Evolutionary conservation across 1,140 invertebrate genomes (phyloP), one percentile per base, ranked within the genome.

Genomic region (Ephestia elutella): DNA sequence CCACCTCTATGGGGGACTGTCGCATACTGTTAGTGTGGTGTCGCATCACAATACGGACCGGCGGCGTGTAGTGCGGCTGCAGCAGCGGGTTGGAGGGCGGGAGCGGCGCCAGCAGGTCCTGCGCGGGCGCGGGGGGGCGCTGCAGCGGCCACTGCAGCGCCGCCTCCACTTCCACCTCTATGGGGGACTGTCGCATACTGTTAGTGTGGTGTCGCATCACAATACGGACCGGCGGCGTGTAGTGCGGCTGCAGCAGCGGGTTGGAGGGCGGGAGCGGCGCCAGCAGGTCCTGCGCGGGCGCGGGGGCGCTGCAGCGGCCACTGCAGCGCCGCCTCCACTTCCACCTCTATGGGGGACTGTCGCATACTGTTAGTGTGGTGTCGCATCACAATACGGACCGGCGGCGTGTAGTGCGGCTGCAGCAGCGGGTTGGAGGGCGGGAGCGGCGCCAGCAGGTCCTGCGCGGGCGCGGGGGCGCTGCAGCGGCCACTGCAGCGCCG

Each of bases 401-500:
- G n/a, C n/a, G n/a, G n/a, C n/a, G n/a, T n/a, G n/a, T n/a, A n/a
- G n/a, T n/a, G n/a, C n/a, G n/a, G n/a, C n/a, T 82, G 79, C 87
- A 91, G 63, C 55, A 87, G 65, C 8, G 84, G 84, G 78, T 90
- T 92, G 67, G 92, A 91, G 28, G 90, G 71, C 19, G 91, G 84
- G 59, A 95, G 78, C 38, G 94, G 95, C 68, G 93, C 92, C 66
- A 92, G 86, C 57, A 95, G 90, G 80, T 96, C 95, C 48, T 90
- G 80, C 35, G 92, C 92, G 65, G 91, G 90, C 65, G 91, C 91
- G 9, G 93, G 90, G 17, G 93, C 95, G 90, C 66, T 94, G 90
- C 54, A 99, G 89, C 35, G 92, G 91, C 97, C 97, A 99, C 86
- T n/a, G n/a, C n/a, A n/a, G n/a, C n/a, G n/a, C n/a, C n/a, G n/a